Percentiles rank a stretch among this genome's conserved stretches.
phyloP scores from a whole-genome alignment of 2,113 vertebrate genomes.

The Artemisiospiza belli region DNA sequence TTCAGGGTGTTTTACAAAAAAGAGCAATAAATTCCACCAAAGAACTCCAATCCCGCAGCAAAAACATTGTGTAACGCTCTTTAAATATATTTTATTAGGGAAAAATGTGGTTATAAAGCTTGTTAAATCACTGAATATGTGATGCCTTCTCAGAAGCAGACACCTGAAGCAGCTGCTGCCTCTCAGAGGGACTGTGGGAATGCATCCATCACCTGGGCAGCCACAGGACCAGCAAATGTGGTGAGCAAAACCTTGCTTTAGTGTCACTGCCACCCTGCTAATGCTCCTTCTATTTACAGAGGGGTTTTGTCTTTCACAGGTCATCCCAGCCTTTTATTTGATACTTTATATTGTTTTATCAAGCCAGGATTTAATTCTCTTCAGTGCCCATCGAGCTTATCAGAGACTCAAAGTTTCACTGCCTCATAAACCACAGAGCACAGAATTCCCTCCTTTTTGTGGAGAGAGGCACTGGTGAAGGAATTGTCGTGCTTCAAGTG shows the following conservation, averaged over 20 bases:
- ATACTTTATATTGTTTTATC: not conserved
- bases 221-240: not conserved
- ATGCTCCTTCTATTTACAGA: not conserved
- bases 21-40: not conserved
- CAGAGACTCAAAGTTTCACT: not conserved
- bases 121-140: not conserved
- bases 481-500: not conserved
- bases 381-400: not conserved
- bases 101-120: not conserved
- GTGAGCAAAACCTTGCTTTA: not conserved
- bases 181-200: not conserved
- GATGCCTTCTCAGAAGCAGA: not conserved
- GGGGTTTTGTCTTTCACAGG: not conserved
- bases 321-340: not conserved
- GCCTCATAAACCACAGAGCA: not conserved
- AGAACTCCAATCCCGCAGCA: not conserved
- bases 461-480: not conserved
- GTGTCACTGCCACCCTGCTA: not conserved
- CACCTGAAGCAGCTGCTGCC: not conserved
- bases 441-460: not conserved
- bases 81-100: not conserved
- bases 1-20: not conserved
- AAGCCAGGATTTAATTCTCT: not conserved
- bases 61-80: accelerated
- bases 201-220: not conserved